Base-by-base conservation (phyloP, 2,888 invertebrate genomes). In the Mythimna impura region DNA sequence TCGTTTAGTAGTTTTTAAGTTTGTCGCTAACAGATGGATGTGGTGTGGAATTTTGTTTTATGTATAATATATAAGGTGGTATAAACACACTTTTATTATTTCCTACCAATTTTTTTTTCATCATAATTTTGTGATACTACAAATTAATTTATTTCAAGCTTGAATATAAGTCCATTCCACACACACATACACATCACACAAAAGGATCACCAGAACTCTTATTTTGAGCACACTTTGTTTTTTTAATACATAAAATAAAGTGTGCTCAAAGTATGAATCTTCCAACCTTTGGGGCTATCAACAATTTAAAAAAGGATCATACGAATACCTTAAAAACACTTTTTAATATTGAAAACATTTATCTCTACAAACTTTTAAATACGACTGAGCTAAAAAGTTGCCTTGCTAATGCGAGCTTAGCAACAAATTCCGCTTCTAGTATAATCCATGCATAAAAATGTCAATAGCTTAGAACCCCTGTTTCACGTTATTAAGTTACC, bases 391-490 rank as follows among this genome's bases (percentile, higher is more conserved):
- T 10, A 47, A 47, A 57, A 63, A 72, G 61, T 62, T 52, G 22
- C 47, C 17, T n/a, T 47, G 14, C 52, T 43, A 25, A 50, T 47
- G 12, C n/a, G 12, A 57, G 34, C 34, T 65, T 57, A 57, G 20
- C 0, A n/a, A 61, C 54, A 81, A 66, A 66, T 62, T 70, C 66
- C 40, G 2, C 17, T 3, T 8, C 20, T 55, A 8, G 66, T 71
- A 65, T 72, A 71, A 78, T 66, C 60, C 60, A 36, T 50, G 50
- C 55, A 78, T 78, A 82, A 82, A 80, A 78, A 73, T 60, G 60
- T 47, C 78, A 78, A 78, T 80, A 60, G 64, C 66, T 58, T 57
- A 71, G 47, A 55, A 68, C 40, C 57, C 60, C 64, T 66, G 30
- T 50, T 57, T 57, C 58, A 66, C 43, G 9, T 76, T 68, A 82